Percentiles rank a stretch among this genome's conserved stretches.
Conservation (phyloP, 1,140 invertebrate species). For the Condylostylus longicornis region DNA sequence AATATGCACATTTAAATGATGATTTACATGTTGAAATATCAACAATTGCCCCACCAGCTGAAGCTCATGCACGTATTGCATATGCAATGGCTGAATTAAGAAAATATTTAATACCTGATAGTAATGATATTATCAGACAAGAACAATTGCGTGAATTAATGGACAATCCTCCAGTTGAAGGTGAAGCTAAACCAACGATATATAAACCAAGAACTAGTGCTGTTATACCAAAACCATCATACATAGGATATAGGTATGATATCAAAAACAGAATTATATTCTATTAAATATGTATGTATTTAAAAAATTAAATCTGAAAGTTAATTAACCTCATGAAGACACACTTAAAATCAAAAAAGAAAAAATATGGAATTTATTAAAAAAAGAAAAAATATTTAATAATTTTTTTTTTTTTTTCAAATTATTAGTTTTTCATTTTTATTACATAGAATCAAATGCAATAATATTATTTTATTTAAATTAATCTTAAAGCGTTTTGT, state of each 20-base stretch:
- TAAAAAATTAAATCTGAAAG: no score
- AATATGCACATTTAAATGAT: slow-evolving; percentile 81
- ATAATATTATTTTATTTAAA: no score
- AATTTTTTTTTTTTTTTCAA: no score
- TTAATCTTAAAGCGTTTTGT: no score
- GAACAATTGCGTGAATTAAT: slow-evolving; percentile 61
- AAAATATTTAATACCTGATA: slow-evolving; percentile 54
- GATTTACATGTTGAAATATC: slow-evolving; percentile 89
- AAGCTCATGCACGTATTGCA: slow-evolving; percentile 80
- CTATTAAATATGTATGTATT: no score
- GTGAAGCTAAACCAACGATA: slow-evolving; percentile 4
- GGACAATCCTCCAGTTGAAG: slow-evolving; percentile 28
- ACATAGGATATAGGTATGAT: slow-evolving; percentile 1
- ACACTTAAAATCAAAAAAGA: no score
- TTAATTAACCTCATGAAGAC: no score
- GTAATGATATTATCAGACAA: slow-evolving; percentile 65
- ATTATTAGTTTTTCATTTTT: no score
- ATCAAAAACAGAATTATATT: no score
- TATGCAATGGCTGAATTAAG: slow-evolving; percentile 68
- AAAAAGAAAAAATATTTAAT: no score
- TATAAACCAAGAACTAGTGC: slow-evolving; percentile 12
- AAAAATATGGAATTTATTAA: no score
- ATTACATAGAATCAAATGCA: no score
- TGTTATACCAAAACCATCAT: neutral
- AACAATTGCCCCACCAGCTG: slow-evolving; percentile 72